Conservation (phyloP, 2,888 invertebrate genomes). For the Harpalus rubripes region DNA sequence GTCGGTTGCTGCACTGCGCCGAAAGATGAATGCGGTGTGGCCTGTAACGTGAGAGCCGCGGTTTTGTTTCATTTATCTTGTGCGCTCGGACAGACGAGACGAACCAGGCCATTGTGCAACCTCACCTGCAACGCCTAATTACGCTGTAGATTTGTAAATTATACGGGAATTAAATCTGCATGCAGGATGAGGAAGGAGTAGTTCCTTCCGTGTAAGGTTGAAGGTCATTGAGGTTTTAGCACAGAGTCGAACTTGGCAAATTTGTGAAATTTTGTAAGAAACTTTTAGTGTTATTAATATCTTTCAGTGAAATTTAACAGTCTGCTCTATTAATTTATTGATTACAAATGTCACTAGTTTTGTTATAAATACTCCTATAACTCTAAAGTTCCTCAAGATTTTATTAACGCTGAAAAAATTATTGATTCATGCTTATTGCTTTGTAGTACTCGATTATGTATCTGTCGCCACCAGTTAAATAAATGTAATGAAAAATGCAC, state of each 20-base stretch:
- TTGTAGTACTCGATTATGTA: too few species aligned
- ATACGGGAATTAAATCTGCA: constrained; percentile 50
- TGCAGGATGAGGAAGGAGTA: neutral
- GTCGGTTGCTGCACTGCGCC: constrained; percentile 68
- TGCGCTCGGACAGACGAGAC: constrained; percentile 13
- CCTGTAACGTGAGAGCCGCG: constrained; percentile 69
- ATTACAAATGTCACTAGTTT: too few species aligned
- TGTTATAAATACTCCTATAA: too few species aligned
- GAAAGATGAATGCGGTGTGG: constrained; percentile 73
- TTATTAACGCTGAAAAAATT: too few species aligned
- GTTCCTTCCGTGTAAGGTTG: constrained; percentile 43
- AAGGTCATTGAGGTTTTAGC: neutral
- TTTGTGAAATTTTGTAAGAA: neutral
- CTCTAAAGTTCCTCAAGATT: too few species aligned
- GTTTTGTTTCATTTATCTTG: constrained; percentile 70
- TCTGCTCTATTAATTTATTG: too few species aligned
- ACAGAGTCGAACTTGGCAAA: neutral
- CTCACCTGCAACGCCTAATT: constrained; percentile 40
- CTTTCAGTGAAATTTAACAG: too few species aligned
- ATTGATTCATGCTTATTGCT: too few species aligned
- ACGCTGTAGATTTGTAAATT: constrained; percentile 57
- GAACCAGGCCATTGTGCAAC: constrained; percentile 23
- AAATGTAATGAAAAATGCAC: too few species aligned
- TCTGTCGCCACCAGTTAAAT: too few species aligned
- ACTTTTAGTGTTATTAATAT: too few species aligned